phyloP scores from a whole-genome alignment of 1,140 invertebrate genomes.

The Diprion similis region DNA sequence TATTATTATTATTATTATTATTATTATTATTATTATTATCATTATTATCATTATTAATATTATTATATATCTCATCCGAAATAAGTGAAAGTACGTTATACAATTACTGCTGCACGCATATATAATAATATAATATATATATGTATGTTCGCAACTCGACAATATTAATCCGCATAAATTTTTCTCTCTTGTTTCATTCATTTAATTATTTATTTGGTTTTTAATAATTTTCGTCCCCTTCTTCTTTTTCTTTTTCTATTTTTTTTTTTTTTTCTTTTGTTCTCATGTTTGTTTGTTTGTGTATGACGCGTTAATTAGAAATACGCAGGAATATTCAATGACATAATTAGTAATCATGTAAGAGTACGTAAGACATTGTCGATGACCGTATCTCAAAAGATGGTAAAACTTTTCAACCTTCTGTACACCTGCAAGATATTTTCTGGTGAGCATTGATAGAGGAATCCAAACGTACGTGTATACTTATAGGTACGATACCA shows the following conservation, averaged over 20 bases:
- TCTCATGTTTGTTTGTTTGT: slow-evolving; percentile 45
- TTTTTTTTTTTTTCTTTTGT: slow-evolving; percentile 39
- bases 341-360: too few species aligned
- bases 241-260: slow-evolving; percentile 24
- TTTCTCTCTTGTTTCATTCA: slow-evolving; percentile 18
- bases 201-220: slow-evolving; percentile 52
- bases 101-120: too few species aligned
- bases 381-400: slow-evolving; percentile 32
- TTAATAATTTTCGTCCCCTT: not conserved
- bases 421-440: not conserved
- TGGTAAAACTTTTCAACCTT: slow-evolving; percentile 24
- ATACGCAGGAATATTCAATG: not conserved
- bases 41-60: too few species aligned
- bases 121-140: too few species aligned
- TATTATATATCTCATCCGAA: too few species aligned
- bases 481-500: too few species aligned
- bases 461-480: too few species aligned
- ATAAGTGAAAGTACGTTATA: too few species aligned
- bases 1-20: slow-evolving; percentile 51
- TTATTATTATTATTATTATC: too few species aligned
- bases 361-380: slow-evolving; percentile 20
- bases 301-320: not conserved
- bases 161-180: too few species aligned
- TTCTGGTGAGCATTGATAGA: too few species aligned
- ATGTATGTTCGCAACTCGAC: too few species aligned